Conservation (phyloP, 2,113 vertebrate species). For the Podiceps cristatus region DNA sequence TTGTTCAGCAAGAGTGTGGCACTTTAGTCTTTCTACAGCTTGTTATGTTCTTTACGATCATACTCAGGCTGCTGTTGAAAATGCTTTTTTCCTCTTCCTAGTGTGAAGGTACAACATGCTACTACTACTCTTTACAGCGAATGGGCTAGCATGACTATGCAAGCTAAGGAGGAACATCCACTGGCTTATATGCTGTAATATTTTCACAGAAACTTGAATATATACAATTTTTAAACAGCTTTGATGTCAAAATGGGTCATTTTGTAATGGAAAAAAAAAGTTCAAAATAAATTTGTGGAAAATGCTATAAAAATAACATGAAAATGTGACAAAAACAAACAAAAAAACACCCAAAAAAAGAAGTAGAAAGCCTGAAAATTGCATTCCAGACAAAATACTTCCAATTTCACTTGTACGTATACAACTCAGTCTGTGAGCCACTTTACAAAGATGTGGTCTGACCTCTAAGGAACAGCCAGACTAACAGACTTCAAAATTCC, state of each 20-base stretch:
- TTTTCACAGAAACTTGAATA: background rate
- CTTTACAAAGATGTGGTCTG: rapidly evolving
- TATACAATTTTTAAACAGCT: background rate
- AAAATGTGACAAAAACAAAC: background rate
- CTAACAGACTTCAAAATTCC: background rate
- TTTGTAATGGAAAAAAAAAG: background rate
- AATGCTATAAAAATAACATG: background rate
- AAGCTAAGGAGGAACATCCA: background rate
- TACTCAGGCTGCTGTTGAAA: background rate
- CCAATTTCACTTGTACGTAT: background rate
- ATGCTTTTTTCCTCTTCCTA: background rate
- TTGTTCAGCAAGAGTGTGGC: background rate
- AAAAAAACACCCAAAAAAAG: no score
- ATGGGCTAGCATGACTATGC: background rate
- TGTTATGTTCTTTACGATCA: background rate
- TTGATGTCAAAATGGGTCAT: background rate
- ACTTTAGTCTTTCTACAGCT: background rate
- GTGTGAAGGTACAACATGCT: slow-evolving; percentile 8
- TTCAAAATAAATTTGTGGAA: background rate
- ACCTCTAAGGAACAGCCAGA: background rate
- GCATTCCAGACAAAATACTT: background rate
- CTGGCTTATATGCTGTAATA: background rate
- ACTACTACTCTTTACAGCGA: slow-evolving; percentile 39
- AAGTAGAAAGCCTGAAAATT: background rate
- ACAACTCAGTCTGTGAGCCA: background rate